Conservation (phyloP, 2,888 invertebrate genomes). For the Leptothorax acervorum region DNA sequence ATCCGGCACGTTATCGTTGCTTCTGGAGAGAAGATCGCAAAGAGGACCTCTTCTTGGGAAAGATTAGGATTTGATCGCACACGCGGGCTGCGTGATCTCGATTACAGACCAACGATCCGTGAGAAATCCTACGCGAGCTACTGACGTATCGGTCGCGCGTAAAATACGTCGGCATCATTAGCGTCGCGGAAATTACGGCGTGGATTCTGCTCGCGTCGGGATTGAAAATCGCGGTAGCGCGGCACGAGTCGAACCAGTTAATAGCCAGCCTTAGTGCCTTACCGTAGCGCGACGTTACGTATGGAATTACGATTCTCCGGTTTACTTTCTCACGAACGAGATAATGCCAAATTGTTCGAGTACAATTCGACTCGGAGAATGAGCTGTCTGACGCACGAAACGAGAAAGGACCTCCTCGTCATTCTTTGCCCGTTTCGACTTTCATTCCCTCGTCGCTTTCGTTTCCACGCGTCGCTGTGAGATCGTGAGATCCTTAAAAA, state of each 20-base stretch:
- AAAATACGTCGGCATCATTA: constrained; percentile 6
- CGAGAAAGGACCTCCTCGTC: neutral
- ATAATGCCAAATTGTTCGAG: neutral
- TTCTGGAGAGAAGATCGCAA: neutral
- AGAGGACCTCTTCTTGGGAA: neutral
- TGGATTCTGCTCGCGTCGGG: neutral
- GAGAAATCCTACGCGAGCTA: constrained; percentile 16
- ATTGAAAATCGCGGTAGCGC: too few species aligned
- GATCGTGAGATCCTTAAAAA: constrained; percentile 16
- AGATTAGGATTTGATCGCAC: neutral
- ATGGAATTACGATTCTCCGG: neutral
- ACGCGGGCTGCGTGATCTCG: neutral
- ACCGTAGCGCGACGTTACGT: neutral
- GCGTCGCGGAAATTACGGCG: constrained; percentile 23
- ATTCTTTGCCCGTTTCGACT: neutral
- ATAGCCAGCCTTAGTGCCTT: neutral
- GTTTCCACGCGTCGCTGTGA: neutral
- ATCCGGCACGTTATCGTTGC: neutral
- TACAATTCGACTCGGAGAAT: neutral
- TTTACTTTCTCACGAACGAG: constrained; percentile 29
- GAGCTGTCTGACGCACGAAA: neutral
- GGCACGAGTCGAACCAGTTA: neutral
- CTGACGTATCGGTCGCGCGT: neutral
- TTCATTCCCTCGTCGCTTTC: constrained; percentile 2
- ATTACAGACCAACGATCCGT: neutral